Evolutionary conservation across 2,113 vertebrate species (phyloP), one percentile per base, ranked within the genome.

Genomic region (Thamnaconus septentrionalis): DNA sequence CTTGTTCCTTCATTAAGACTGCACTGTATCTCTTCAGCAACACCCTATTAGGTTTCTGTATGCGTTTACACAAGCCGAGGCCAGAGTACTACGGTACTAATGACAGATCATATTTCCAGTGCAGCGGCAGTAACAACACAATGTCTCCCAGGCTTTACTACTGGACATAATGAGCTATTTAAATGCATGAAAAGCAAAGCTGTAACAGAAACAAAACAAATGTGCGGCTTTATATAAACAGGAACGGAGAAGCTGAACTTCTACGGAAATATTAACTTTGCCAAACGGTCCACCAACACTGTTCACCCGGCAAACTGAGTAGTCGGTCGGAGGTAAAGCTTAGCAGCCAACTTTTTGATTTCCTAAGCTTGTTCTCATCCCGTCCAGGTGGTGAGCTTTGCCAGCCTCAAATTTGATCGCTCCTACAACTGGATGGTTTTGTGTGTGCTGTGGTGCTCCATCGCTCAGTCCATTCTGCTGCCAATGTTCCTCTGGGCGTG

Each of bases 361-460:
- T 3, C 18, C 5, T 66, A 6, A 66, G 7, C 53, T 51, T 47
- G 41, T 45, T 8, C 57, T 41, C 43, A 53, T 46, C 53, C 44
- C 66, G 10, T 49, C 11, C 85, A 97, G 96, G 96, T 95, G 90
- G 94, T 97, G 84, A 96, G 95, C 78, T 94, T 96, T 78, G 92
- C 94, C 78, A 97, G 96, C 73, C 88, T 97, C 82, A 93, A 92
- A 87, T 94, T 94, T 0, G 92, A 94, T 5, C 85, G 87, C 58
- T 92, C 94, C 1, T 93, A 94, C 3, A 91, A 90, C 73, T 97
- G 95, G 95, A 97, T 97, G 96, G 93, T 93, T 8, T 75, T 94
- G 66, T 95, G 95, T 4, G 91, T 96, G 74, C 88, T 97, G 18
- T 97, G 96, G 96, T 97, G 96, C 88, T 96, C 96, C 0, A 93